phyloP scores from a whole-genome alignment of 2,113 vertebrate genomes.

The Pelusios castaneus region DNA sequence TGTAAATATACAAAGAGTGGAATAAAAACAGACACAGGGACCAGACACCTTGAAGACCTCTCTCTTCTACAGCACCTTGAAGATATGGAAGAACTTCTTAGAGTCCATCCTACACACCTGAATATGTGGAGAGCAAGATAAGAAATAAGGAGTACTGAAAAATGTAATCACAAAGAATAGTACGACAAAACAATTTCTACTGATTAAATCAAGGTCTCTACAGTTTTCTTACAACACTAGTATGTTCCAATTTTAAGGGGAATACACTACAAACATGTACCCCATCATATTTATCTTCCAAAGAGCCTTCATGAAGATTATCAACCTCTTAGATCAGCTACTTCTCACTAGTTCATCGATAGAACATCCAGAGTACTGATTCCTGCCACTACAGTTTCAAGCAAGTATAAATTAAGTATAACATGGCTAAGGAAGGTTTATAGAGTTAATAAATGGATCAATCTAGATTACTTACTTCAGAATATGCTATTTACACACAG shows the following conservation, averaged over 20 bases:
- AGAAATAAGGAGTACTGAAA: not conserved
- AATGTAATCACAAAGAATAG: not conserved
- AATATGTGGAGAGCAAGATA: not conserved
- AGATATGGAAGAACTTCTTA: not conserved
- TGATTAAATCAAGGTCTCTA: not conserved
- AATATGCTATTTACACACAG: constrained; percentile 6
- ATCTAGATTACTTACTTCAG: too few relatives aligned
- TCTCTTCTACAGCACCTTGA: not conserved
- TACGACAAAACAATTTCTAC: not conserved
- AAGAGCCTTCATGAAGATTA: fast-evolving
- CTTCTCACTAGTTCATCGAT: not conserved
- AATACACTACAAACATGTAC: not conserved
- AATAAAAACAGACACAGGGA: not conserved
- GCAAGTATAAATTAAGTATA: not conserved
- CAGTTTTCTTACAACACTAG: not conserved
- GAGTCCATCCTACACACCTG: not conserved
- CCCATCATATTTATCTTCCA: not conserved
- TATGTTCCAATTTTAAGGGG: not conserved
- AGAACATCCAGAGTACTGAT: not conserved
- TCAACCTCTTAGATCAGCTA: not conserved
- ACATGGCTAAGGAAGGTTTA: not conserved
- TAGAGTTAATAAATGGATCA: too few relatives aligned
- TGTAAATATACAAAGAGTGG: not conserved
- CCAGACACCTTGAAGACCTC: not conserved
- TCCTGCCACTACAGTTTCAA: not conserved